Conservation (phyloP, 2,888 invertebrate species). For the Cordilura impudica region DNA sequence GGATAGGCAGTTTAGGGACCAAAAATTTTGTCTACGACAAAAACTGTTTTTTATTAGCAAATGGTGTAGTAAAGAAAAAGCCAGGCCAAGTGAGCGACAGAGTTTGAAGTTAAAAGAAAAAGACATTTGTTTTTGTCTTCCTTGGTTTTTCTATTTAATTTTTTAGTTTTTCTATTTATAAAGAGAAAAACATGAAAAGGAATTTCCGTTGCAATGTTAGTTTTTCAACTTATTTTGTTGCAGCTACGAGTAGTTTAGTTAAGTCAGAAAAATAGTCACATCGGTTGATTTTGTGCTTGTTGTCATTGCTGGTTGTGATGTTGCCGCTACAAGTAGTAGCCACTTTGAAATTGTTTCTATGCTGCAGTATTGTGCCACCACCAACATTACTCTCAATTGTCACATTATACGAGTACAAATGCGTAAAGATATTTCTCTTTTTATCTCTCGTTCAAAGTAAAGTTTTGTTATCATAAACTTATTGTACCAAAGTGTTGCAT, state of each 20-base stretch:
- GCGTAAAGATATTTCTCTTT: not conserved
- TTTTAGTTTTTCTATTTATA: slow-evolving; percentile 2
- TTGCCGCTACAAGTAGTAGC: not conserved
- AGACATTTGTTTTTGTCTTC: slow-evolving; percentile 53
- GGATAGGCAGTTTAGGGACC: no score
- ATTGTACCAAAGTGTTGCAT: not conserved
- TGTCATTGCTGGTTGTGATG: not conserved
- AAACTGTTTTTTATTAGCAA: no score
- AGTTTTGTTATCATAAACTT: slow-evolving; percentile 23
- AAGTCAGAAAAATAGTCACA: not conserved
- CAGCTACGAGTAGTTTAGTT: not conserved
- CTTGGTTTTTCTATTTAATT: not conserved
- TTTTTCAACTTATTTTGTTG: not conserved
- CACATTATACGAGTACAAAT: not conserved
- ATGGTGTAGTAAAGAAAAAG: not conserved
- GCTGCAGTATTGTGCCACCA: not conserved
- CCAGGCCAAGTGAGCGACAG: not conserved
- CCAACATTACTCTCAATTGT: not conserved
- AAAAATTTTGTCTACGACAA: no score
- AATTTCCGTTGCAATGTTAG: slow-evolving; percentile 20
- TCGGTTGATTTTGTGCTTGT: not conserved
- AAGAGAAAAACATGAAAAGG: not conserved
- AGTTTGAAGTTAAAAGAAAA: slow-evolving; percentile 31
- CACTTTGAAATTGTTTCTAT: not conserved
- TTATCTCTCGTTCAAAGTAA: not conserved